Conservation (phyloP, 2,113 vertebrate species). For the Melospiza melodia region DNA sequence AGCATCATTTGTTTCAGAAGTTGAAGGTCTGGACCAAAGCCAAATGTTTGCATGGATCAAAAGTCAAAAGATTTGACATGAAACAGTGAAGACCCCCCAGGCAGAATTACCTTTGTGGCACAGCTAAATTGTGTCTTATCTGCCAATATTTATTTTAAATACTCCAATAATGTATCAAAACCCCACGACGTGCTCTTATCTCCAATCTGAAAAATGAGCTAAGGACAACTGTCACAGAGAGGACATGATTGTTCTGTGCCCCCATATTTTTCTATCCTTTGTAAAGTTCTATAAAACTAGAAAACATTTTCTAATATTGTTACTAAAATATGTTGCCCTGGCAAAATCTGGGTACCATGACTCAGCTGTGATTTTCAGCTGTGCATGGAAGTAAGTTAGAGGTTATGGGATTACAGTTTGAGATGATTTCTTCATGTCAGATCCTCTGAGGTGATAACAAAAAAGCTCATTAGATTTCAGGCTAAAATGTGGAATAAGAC, state of each 20-base stretch:
- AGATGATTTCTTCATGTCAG: neutral
- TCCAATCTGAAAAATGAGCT: neutral
- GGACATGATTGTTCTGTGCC: neutral
- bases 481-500: neutral
- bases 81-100: neutral
- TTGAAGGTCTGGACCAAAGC: neutral
- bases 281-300: neutral
- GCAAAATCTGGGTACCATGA: neutral
- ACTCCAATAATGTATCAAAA: neutral
- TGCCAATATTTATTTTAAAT: neutral
- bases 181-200: neutral
- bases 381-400: neutral
- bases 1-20: neutral
- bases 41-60: neutral
- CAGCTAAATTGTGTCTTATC: neutral
- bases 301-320: neutral
- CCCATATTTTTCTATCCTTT: neutral
- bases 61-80: neutral
- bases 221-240: neutral
- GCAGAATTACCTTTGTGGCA: neutral
- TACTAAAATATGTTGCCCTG: neutral
- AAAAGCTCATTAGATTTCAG: neutral
- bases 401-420: neutral
- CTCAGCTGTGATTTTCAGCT: neutral
- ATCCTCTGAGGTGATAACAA: neutral